phyloP scores from a whole-genome alignment of 2,888 invertebrate genomes.

The Elmis aenea region DNA sequence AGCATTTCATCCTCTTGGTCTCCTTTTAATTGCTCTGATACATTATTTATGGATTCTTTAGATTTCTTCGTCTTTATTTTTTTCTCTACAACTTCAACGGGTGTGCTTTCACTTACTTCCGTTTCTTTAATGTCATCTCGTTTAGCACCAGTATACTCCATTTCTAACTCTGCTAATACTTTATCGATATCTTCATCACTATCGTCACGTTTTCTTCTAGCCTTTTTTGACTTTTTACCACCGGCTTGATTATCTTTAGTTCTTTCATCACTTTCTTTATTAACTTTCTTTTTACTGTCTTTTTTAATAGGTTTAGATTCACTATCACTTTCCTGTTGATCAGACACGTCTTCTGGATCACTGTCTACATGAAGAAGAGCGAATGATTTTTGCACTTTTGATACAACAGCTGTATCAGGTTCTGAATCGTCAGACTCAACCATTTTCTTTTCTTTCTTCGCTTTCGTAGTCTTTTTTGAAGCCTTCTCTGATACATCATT shows the following conservation, averaged over 20 bases:
- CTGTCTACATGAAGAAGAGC: slow-evolving; percentile 63
- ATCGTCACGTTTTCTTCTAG: slow-evolving; percentile 67
- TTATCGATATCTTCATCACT: slow-evolving; percentile 80
- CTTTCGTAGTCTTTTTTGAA: slow-evolving; percentile 29
- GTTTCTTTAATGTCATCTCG: slow-evolving; percentile 47
- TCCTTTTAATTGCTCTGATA: slow-evolving; percentile 15
- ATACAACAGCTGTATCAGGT: slow-evolving; percentile 43
- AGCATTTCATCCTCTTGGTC: slow-evolving; percentile 46
- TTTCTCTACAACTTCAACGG: slow-evolving; percentile 45
- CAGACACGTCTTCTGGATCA: slow-evolving; percentile 45
- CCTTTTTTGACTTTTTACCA: slow-evolving; percentile 69
- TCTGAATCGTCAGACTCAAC: slow-evolving; percentile 41
- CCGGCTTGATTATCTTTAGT: slow-evolving; percentile 37
- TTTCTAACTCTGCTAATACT: slow-evolving; percentile 74
- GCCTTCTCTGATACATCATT: slow-evolving; percentile 21
- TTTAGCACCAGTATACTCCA: slow-evolving; percentile 70
- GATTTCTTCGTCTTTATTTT: slow-evolving; percentile 28
- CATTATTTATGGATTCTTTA: slow-evolving; percentile 16
- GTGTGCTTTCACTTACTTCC: slow-evolving; percentile 33
- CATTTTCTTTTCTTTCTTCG: slow-evolving; percentile 41
- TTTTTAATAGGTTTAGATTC: slow-evolving; percentile 44
- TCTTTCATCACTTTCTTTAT: slow-evolving; percentile 43
- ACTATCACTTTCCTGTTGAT: slow-evolving; percentile 40
- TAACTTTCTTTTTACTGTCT: slow-evolving; percentile 44
- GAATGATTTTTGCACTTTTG: slow-evolving; percentile 48